These are phyloP conservation scores for Alethe castanea DNA, from an alignment of 2,113 vertebrate genomes.

Conservation along the genomic window DNA sequence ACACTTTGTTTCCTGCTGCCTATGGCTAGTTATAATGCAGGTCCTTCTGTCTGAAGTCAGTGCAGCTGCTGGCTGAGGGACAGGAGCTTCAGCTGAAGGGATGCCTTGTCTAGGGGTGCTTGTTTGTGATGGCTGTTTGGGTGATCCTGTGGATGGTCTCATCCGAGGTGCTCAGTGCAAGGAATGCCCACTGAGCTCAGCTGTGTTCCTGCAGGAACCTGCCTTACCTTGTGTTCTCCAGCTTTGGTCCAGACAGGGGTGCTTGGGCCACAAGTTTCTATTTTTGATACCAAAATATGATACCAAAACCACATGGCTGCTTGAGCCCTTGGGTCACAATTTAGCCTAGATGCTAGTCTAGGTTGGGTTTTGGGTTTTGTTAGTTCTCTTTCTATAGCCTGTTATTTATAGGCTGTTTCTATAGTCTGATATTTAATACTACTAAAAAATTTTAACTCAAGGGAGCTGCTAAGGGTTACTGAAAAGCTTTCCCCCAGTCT, in stretches of 20 bases:
- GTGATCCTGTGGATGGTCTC: not conserved
- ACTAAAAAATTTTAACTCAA: not conserved
- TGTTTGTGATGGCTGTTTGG: slow-evolving; percentile 34
- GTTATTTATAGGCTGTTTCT: not conserved
- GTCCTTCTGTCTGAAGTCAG: slow-evolving; percentile 60
- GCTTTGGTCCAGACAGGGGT: not conserved
- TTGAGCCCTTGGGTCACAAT: not conserved
- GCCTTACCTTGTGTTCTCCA: rapidly evolving
- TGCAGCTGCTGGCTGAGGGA: slow-evolving; percentile 48
- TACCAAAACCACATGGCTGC: not conserved
- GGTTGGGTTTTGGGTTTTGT: not conserved
- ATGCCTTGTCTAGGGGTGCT: slow-evolving; percentile 23
- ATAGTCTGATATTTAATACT: not conserved
- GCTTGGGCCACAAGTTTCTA: not conserved
- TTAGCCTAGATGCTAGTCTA: not conserved
- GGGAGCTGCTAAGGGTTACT: not conserved
- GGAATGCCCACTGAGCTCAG: not conserved
- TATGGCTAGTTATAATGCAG: slow-evolving; percentile 57
- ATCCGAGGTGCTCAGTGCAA: not conserved
- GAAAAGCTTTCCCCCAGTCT: not conserved
- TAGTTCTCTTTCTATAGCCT: not conserved
- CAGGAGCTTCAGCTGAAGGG: slow-evolving; percentile 33
- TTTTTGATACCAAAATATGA: not conserved
- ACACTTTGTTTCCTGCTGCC: slow-evolving; percentile 54
- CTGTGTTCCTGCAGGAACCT: not conserved